These are phyloP conservation scores for Pantherophis guttatus DNA, from an alignment of 2,113 vertebrate species.

Conservation along the genomic window DNA sequence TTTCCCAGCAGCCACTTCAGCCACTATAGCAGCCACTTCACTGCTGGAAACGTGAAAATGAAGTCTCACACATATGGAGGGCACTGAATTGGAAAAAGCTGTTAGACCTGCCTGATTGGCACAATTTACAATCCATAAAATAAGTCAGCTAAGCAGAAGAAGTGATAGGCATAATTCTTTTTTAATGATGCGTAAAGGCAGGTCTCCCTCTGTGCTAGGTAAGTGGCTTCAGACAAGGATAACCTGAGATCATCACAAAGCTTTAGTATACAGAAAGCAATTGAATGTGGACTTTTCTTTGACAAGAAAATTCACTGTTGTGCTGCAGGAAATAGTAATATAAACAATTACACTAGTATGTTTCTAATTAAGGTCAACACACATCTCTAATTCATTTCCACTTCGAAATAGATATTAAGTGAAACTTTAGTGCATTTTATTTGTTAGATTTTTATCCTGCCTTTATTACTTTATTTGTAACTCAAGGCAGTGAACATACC, in stretches of 20 bases:
- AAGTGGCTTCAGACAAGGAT: background rate
- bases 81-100: background rate
- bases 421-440: background rate
- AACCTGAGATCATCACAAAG: background rate
- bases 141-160: background rate
- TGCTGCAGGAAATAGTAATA: background rate
- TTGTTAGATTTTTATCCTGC: background rate
- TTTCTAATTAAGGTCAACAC: background rate
- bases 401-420: background rate
- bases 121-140: background rate
- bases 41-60: background rate
- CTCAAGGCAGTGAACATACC: background rate
- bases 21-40: background rate
- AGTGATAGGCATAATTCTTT: background rate
- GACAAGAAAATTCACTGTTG: background rate
- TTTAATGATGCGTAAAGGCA: background rate
- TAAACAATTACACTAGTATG: background rate
- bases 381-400: background rate
- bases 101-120: background rate
- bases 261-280: background rate
- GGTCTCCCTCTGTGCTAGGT: background rate
- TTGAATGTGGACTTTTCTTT: background rate
- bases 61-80: background rate
- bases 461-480: background rate
- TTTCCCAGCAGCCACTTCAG: background rate